Evolutionary conservation across 1,140 invertebrate genomes (phyloP), one percentile per base, ranked within the genome.

Genomic region (Drosophila sulfurigaster): DNA sequence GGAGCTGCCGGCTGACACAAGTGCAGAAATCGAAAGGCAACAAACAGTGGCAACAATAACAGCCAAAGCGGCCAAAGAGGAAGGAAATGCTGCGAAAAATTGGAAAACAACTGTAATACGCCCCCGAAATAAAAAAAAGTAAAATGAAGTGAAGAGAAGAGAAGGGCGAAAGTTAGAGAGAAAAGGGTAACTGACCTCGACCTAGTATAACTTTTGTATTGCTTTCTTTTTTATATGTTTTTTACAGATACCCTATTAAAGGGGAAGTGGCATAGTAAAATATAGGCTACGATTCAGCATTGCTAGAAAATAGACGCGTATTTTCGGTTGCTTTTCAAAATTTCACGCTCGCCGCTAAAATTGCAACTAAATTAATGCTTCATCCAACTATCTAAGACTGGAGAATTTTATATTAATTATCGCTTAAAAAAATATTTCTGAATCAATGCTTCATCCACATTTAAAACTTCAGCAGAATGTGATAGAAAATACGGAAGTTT

Each of bases 21-120:
- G 38, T 69, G 48, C 20, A 41, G 59, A 68, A 83, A 89, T 83
- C 80, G 85, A 83, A 83, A 71, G 63, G 74, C 83, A 88, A 78
- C 75, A 20, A 64, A 38, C 35, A 38, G 35, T 38, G 35, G 35
- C 30, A 43, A 41, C 46, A 43, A 32, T 8, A 32, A 20, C 7
- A 48, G n/a, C 8, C n/a, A n/a, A n/a, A 52, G 30, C 30, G 7
- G 30, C 30, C 2, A n/a, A 25, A 54, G n/a, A 2, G 28, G 20
- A 25, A 32, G 30, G 1, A 38, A 10, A 4, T 11, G 38, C 41
- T 25, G 20, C 20, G 20, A 59, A 16, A 48, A 62, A 62, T 49
- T 32, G 28, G 10, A 32, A 62, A 16, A 32, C 35, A 57, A 51
- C 60, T 63, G 60, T 15, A 13, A 64, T 41, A 63, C 59, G 51